A percentile compares a stretch with the other conserved stretches of the same genome.
These are phyloP conservation scores for Pemphredon lugubris DNA, from an alignment of 2,888 invertebrate species.

Conservation along the genomic window DNA sequence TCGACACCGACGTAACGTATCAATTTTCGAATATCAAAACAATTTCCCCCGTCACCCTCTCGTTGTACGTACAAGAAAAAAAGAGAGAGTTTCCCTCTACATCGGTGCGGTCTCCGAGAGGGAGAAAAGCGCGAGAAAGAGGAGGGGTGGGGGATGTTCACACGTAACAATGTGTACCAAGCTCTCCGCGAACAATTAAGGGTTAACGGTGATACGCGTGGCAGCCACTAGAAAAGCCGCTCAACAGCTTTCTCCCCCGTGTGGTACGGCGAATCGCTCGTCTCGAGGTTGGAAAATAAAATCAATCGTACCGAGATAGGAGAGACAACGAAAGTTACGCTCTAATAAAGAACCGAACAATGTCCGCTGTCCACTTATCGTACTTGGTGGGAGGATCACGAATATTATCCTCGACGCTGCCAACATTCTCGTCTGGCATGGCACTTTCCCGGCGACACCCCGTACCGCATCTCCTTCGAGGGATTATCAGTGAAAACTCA, in stretches of 20 bases:
- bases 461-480: neutral
- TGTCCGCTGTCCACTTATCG: slow-evolving; percentile 24
- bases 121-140: too few species aligned
- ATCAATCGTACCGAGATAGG: slow-evolving; percentile 27
- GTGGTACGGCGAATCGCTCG: slow-evolving; percentile 24
- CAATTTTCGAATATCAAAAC: too few species aligned
- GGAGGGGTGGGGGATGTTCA: too few species aligned
- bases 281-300: slow-evolving; percentile 31
- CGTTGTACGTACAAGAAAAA: too few species aligned
- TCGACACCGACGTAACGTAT: too few species aligned
- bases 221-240: neutral
- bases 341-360: neutral
- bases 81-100: too few species aligned
- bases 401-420: neutral
- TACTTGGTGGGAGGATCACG: slow-evolving; percentile 12
- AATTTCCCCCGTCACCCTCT: too few species aligned
- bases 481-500: too few species aligned
- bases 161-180: too few species aligned
- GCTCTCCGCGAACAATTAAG: too few species aligned
- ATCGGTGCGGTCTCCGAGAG: too few species aligned
- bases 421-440: slow-evolving; percentile 8
- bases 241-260: neutral
- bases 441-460: neutral
- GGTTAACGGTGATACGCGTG: neutral
- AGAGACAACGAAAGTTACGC: too few species aligned